phyloP scores from a whole-genome alignment of 2,797 vertebrate genomes.

The Leptatherina wallacei region DNA sequence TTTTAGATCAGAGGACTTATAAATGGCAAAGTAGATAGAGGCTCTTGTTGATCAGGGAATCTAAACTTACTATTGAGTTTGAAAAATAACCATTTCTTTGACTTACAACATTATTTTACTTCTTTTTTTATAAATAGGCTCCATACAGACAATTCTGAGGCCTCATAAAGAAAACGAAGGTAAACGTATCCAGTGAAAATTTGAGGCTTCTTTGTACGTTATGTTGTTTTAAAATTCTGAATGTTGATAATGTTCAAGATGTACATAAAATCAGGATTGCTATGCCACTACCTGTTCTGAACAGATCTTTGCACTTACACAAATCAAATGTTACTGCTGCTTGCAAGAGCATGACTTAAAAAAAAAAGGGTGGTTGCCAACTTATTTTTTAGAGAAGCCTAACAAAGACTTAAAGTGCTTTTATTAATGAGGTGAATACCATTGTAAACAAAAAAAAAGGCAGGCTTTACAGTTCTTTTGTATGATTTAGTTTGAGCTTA shows the following conservation, averaged over 20 bases:
- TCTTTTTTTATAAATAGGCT: slow-evolving; percentile 13
- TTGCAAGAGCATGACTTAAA: slow-evolving; percentile 75
- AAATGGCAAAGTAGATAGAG: slow-evolving; percentile 16
- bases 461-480: slow-evolving; percentile 72
- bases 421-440: slow-evolving; percentile 52
- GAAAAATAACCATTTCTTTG: slow-evolving; percentile 14
- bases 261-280: slow-evolving; percentile 62
- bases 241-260: slow-evolving; percentile 59
- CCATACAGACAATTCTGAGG: slow-evolving; percentile 8
- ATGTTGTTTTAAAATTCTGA: slow-evolving; percentile 55
- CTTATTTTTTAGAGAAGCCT: slow-evolving; percentile 55
- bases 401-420: slow-evolving; percentile 56
- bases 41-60: slow-evolving; percentile 49
- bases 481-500: slow-evolving; percentile 66
- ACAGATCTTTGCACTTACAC: slow-evolving; percentile 60
- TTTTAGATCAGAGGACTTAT: slow-evolving; percentile 27
- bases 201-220: slow-evolving; percentile 39
- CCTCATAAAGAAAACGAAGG: slow-evolving; percentile 10
- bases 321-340: slow-evolving; percentile 55
- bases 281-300: slow-evolving; percentile 61
- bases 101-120: slow-evolving; percentile 5
- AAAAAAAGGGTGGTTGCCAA: slow-evolving; percentile 56
- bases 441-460: slow-evolving; percentile 43
- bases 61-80: slow-evolving; percentile 12
- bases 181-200: slow-evolving; percentile 40